phyloP scores from a whole-genome alignment of 2,888 invertebrate genomes.

The Morpho deidamia region DNA sequence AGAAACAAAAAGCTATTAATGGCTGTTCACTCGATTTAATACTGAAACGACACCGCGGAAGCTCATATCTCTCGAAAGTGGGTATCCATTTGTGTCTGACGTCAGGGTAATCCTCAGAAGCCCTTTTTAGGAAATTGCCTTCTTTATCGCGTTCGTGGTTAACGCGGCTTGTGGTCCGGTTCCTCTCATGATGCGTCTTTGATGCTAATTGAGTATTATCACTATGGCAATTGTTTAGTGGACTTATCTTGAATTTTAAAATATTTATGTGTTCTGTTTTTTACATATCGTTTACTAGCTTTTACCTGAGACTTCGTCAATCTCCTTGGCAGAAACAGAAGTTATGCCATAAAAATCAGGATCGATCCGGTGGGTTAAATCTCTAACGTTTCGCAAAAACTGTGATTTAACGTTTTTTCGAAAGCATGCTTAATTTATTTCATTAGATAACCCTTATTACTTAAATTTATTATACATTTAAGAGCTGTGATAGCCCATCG shows the following conservation, averaged over 20 bases:
- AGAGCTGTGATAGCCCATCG: too few relatives aligned
- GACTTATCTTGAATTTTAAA: not conserved
- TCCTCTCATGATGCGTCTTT: constrained; percentile 12
- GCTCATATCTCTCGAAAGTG: constrained; percentile 16
- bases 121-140: constrained; percentile 29
- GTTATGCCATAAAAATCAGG: too few relatives aligned
- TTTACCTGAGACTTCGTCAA: too few relatives aligned
- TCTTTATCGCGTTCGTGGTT: constrained; percentile 23
- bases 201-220: constrained; percentile 1
- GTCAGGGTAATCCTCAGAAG: constrained; percentile 24
- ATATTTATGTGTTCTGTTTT: too few relatives aligned
- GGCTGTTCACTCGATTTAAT: constrained; percentile 13
- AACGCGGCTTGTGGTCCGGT: constrained; percentile 9
- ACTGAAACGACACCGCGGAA: constrained; percentile 11
- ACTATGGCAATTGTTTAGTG: not conserved
- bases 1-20: constrained; percentile 12
- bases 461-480: too few relatives aligned
- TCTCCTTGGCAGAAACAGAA: too few relatives aligned
- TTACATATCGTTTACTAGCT: too few relatives aligned
- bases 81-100: constrained; percentile 24
- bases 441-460: too few relatives aligned
- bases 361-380: too few relatives aligned
- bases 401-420: too few relatives aligned
- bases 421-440: too few relatives aligned
- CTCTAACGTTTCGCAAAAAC: too few relatives aligned